Percentiles rank a stretch among this genome's conserved stretches.
phyloP scores from a whole-genome alignment of 2,113 vertebrate genomes.

The Atherinomorus stipes region DNA sequence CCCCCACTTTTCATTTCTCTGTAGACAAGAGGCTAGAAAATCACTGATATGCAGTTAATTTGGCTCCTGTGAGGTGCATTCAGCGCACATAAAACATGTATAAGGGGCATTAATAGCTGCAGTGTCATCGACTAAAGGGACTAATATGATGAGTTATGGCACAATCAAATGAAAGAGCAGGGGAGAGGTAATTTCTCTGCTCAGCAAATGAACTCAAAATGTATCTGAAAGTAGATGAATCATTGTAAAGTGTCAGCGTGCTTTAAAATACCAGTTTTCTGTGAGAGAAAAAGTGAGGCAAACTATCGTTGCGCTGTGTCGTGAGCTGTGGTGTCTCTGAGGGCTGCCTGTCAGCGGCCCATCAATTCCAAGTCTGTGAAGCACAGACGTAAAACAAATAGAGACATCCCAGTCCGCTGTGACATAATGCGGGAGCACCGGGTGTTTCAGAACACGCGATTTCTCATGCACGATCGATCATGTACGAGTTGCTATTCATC shows the following conservation, averaged over 20 bases:
- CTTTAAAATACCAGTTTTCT: conserved; percentile 28
- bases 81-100: conserved; percentile 47
- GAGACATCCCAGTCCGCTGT: conserved; percentile 30
- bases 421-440: conserved; percentile 62
- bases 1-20: conserved; percentile 28
- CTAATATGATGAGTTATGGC: conserved; percentile 41
- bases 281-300: conserved; percentile 13
- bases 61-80: conserved; percentile 24
- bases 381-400: conserved; percentile 64
- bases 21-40: conserved; percentile 17
- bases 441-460: conserved; percentile 38
- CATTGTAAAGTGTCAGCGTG: conserved; percentile 11
- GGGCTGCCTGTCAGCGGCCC: conserved; percentile 34
- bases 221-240: conserved; percentile 26
- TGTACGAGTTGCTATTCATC: conserved; percentile 74
- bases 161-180: conserved; percentile 23
- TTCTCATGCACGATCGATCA: conserved; percentile 71
- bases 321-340: conserved; percentile 38
- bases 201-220: conserved; percentile 32
- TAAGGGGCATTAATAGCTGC: conserved; percentile 38
- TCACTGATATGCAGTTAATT: conserved; percentile 14
- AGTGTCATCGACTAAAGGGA: conserved; percentile 36
- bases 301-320: conserved; percentile 11
- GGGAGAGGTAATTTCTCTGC: conserved; percentile 34
- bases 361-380: conserved; percentile 56